Base-by-base conservation (phyloP, 2,113 vertebrate genomes). In the Stegastes partitus region DNA sequence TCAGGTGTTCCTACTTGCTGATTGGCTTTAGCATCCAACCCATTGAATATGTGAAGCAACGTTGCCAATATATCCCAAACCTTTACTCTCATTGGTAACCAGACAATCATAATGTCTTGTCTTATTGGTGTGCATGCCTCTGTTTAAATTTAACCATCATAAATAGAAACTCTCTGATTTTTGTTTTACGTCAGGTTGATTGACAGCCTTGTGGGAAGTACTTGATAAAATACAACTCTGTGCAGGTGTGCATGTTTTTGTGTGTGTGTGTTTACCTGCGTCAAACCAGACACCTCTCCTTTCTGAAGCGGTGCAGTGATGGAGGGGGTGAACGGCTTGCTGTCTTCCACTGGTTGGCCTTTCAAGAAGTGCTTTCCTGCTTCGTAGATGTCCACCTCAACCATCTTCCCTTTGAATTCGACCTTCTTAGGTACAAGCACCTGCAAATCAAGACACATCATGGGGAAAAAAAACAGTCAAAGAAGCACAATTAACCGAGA, bases 311-410 rank as follows among this genome's bases (percentile, higher is more conserved):
- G 98, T 58, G 83, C 92, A 66, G 90, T 91, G 77, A 99, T 96
- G 87, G 97, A 99, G n/a, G 97, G 96, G 0, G 95, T 95, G 86
- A 97, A 95, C 5, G 96, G 92, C 58, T 75, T 88, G 26, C 94
- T 93, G 22, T 96, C 93, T 18, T 94, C 95, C 1, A 96, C 93
- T 0, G 96, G 97, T 0, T 83, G 89, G 1, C 97, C 98, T 89
- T 97, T 98, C 96, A 99, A 93, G 88, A 96, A 99, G 93, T 99
- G 97, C 68, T 99, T 99, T 64, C 98, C 98, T 51, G 97, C 94
- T 93, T 99, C 98, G 64, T 96, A 98, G 91, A 99, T 94, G 74
- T 95, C 93, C 84, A 99, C 98, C 92, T 97, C 95, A 4, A 99
- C 95, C 98, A 99, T 99, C 89, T 99, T 98, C 23, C 98, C 98